Evolutionary conservation across 2,113 vertebrate species (phyloP).

Genomic region (Sminthopsis crassicaudata): DNA sequence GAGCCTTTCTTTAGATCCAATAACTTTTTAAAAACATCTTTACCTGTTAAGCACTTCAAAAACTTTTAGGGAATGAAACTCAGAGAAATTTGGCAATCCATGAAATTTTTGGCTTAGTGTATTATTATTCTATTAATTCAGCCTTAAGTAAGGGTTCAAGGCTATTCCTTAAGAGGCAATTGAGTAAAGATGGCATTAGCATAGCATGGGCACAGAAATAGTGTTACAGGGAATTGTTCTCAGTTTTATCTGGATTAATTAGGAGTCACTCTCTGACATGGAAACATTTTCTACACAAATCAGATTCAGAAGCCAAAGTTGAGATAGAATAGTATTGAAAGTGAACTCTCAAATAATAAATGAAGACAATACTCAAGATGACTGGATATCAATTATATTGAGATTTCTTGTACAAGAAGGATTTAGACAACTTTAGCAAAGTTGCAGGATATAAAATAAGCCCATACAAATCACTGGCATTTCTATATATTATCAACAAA

Average conservation of each 20-base stretch:
- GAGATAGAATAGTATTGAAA: background rate
- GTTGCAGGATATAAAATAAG: too few species aligned
- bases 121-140: conserved; percentile 4
- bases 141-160: conserved; percentile 3
- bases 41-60: conserved; percentile 55
- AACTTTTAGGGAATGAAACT: background rate
- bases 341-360: conserved; percentile 19
- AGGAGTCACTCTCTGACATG: background rate
- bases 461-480: too few species aligned
- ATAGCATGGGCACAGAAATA: background rate
- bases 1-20: conserved; percentile 27
- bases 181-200: conserved; percentile 22
- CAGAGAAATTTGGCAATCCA: conserved; percentile 9
- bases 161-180: background rate
- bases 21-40: conserved; percentile 58
- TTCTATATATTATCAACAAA: too few species aligned
- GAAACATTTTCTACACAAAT: conserved; percentile 33
- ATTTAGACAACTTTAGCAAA: background rate
- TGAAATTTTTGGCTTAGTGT: background rate
- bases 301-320: conserved; percentile 22
- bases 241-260: background rate
- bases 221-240: conserved; percentile 51
- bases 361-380: background rate
- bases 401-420: conserved; percentile 27
- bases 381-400: conserved; percentile 18